Evolutionary conservation across 2,113 vertebrate genomes (phyloP).

Genomic region (Pseudopipra pipra): DNA sequence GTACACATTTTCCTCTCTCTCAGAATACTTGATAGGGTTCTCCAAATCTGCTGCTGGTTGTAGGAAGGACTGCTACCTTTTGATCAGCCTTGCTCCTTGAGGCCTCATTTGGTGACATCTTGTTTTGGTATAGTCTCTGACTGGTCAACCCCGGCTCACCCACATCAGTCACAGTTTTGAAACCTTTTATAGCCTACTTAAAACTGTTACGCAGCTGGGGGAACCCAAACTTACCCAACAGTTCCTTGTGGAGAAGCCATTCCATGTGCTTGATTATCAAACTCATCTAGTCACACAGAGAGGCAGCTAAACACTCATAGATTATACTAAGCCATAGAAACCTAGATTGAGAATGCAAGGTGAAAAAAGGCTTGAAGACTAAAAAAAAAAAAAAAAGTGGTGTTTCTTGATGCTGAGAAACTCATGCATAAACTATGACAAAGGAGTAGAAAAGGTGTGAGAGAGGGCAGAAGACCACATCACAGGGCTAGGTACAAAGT

Average conservation of each 20-base stretch:
- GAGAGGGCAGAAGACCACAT: background rate
- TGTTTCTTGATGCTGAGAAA: background rate
- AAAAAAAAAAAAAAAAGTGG: background rate
- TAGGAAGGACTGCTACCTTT: background rate
- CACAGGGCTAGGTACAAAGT: background rate
- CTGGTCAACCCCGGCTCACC: rapidly evolving
- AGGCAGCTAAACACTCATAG: background rate
- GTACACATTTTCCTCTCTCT: background rate
- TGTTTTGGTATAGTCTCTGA: background rate
- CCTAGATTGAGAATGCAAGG: background rate
- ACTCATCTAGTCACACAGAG: background rate
- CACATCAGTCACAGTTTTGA: background rate
- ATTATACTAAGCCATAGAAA: background rate
- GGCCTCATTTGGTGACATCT: background rate
- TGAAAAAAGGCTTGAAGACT: background rate
- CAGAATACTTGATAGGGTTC: background rate
- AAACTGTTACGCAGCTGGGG: background rate
- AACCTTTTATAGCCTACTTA: background rate
- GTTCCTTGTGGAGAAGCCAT: background rate
- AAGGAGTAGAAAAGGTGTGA: background rate
- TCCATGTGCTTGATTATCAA: background rate
- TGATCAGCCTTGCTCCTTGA: background rate
- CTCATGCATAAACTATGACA: rapidly evolving
- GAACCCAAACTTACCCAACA: background rate
- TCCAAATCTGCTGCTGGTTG: background rate